Conservation (phyloP, 2,797 vertebrate genomes). For the Rhabdophis nuchalis region DNA sequence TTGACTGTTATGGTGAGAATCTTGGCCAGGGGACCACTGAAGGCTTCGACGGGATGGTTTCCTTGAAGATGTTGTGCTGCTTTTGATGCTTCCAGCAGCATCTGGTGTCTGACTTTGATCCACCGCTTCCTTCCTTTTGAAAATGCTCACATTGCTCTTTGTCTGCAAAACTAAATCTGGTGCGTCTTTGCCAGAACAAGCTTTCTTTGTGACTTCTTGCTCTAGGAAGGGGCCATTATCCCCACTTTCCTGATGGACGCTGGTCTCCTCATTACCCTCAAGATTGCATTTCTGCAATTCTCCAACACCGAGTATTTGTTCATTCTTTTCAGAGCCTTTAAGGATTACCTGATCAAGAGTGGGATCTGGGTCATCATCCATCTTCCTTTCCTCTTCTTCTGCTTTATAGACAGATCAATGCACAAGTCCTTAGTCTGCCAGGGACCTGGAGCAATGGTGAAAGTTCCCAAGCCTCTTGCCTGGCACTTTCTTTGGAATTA, state of each 20-base stretch:
- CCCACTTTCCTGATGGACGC: not conserved
- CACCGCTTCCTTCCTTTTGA: not conserved
- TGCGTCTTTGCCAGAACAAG: not conserved
- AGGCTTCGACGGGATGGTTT: not conserved
- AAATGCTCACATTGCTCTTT: not conserved
- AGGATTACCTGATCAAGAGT: not conserved
- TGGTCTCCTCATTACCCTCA: not conserved
- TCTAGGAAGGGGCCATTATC: not conserved
- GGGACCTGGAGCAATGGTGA: not conserved
- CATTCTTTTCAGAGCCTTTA: accelerated
- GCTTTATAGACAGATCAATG: not conserved
- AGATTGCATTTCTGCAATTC: not conserved
- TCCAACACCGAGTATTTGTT: accelerated
- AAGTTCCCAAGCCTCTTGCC: not conserved
- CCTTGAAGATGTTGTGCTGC: not conserved
- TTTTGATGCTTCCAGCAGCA: not conserved
- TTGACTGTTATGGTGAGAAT: not conserved
- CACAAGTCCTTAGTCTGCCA: not conserved
- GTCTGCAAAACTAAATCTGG: not conserved
- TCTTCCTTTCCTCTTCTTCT: not conserved
- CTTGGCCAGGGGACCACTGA: not conserved
- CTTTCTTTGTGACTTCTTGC: not conserved
- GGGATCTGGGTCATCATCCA: constrained; percentile 7
- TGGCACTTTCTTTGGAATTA: not conserved
- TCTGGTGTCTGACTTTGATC: not conserved